phyloP scores from a whole-genome alignment of 1,140 invertebrate species.

The Drosophila seguyi region DNA sequence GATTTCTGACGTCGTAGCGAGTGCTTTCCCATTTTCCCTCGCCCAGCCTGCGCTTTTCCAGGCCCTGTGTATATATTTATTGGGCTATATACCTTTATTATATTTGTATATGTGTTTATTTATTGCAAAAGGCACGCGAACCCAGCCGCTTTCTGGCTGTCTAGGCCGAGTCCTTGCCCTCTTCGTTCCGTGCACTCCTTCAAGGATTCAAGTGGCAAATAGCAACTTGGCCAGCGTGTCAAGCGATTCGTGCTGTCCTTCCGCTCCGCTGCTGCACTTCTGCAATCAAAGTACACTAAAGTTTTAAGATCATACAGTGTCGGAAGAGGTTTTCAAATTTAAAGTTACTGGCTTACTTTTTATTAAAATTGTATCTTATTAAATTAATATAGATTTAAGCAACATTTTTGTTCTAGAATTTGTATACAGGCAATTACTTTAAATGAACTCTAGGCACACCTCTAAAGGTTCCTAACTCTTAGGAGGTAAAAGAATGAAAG shows the following conservation, averaged over 20 bases:
- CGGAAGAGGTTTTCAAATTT: neutral
- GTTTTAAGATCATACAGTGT: conserved; percentile 2
- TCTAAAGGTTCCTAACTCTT: too few relatives aligned
- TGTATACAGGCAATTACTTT: too few relatives aligned
- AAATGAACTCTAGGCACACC: too few relatives aligned
- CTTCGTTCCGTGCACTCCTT: conserved; percentile 33
- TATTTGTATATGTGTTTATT: conserved; percentile 28
- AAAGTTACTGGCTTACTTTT: neutral
- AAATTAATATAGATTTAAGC: neutral
- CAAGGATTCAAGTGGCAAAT: conserved; percentile 42
- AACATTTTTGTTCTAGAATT: too few relatives aligned
- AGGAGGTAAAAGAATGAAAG: too few relatives aligned
- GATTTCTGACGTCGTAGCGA: conserved; percentile 57
- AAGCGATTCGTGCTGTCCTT: conserved; percentile 21
- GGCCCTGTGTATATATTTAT: conserved; percentile 17
- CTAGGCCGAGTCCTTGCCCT: conserved; percentile 59
- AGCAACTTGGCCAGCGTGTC: conserved; percentile 53
- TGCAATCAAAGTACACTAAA: conserved; percentile 46
- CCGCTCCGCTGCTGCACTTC: conserved; percentile 19
- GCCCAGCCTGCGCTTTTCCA: conserved; percentile 13
- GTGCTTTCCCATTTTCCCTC: conserved; percentile 34
- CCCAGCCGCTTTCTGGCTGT: conserved; percentile 29
- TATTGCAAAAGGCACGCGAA: conserved; percentile 43
- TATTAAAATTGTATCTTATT: neutral
- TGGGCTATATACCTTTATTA: conserved; percentile 18